phyloP scores from a whole-genome alignment of 2,888 invertebrate genomes.

The Neoaliturus tenellus region DNA sequence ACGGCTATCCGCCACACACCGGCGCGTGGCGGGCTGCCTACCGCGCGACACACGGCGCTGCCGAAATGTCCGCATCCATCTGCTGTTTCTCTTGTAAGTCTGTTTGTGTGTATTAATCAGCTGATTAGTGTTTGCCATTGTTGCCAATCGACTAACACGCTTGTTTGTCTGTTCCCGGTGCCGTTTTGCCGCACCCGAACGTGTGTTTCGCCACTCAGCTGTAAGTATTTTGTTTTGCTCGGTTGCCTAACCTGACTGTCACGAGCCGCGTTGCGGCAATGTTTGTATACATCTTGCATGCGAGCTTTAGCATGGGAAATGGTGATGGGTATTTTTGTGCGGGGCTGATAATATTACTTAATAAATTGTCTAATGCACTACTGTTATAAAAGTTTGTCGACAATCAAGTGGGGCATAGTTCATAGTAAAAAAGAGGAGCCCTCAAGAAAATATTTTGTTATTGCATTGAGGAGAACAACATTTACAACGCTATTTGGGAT shows the following conservation, averaged over 20 bases:
- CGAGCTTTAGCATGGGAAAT: not conserved
- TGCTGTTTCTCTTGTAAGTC: constrained; percentile 48
- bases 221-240: constrained; percentile 22
- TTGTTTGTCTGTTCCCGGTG: constrained; percentile 42
- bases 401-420: too few relatives aligned
- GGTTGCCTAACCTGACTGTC: constrained; percentile 44
- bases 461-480: too few relatives aligned
- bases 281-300: constrained; percentile 32
- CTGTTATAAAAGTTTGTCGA: too few relatives aligned
- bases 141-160: constrained; percentile 15
- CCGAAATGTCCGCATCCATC: constrained; percentile 31
- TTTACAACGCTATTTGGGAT: too few relatives aligned
- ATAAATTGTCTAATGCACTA: too few relatives aligned
- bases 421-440: too few relatives aligned
- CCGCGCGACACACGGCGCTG: not conserved
- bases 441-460: too few relatives aligned
- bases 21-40: not conserved
- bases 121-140: constrained; percentile 2
- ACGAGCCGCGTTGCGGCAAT: not conserved
- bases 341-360: too few relatives aligned
- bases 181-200: not conserved
- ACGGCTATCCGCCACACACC: not conserved
- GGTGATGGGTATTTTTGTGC: not conserved
- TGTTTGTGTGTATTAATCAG: not conserved
- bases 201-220: constrained; percentile 21